These are phyloP conservation scores for Micropterix aruncella DNA, from an alignment of 2,888 invertebrate species.

Conservation along the genomic window DNA sequence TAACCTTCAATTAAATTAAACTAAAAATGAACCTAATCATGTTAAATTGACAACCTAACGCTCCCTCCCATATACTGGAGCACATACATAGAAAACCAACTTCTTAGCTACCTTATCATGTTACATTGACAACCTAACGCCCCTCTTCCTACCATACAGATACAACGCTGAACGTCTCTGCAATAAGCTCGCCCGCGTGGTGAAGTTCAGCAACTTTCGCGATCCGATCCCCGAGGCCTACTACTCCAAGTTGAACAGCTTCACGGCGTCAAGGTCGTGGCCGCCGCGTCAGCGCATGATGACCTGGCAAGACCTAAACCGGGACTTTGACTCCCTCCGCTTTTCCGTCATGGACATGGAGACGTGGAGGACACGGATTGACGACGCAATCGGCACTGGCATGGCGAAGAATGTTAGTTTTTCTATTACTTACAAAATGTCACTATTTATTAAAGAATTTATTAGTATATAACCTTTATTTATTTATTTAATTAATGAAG, in stretches of 20 bases:
- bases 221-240: slow-evolving; percentile 18
- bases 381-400: slow-evolving; percentile 22
- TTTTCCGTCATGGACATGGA: slow-evolving; percentile 18
- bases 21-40: too few species aligned
- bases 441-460: background rate
- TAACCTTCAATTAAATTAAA: too few species aligned
- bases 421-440: too few species aligned
- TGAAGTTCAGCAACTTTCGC: slow-evolving; percentile 15
- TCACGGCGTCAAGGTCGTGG: slow-evolving; percentile 15
- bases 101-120: too few species aligned
- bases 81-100: too few species aligned
- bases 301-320: slow-evolving; percentile 13
- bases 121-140: too few species aligned
- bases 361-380: slow-evolving; percentile 21
- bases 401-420: slow-evolving; percentile 7
- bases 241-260: slow-evolving; percentile 18
- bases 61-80: too few species aligned
- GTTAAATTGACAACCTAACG: too few species aligned
- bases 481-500: background rate
- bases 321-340: slow-evolving; percentile 12
- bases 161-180: slow-evolving; percentile 20
- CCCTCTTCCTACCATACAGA: slow-evolving; percentile 9
- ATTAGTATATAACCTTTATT: background rate
- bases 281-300: slow-evolving; percentile 14
- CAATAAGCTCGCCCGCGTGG: slow-evolving; percentile 15